Evolutionary conservation across 2,888 invertebrate genomes (phyloP).

Genomic region (Sycophila texana): DNA sequence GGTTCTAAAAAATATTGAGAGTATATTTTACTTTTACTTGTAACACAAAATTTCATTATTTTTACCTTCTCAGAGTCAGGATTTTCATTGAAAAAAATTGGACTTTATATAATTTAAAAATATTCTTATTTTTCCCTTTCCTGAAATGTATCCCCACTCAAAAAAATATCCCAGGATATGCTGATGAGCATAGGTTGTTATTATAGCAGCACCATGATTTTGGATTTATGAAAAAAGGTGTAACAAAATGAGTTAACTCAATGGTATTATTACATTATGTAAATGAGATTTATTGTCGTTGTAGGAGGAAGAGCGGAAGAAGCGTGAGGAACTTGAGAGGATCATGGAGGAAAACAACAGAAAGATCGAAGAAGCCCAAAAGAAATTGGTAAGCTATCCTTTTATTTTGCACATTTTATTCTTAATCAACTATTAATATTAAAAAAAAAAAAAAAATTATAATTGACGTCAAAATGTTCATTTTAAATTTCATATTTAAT

Average conservation of each 20-base stretch:
- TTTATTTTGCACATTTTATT: not conserved
- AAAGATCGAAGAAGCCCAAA: conserved; percentile 98
- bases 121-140: conserved; percentile 55
- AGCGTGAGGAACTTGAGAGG: conserved; percentile 95
- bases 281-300: conserved; percentile 75
- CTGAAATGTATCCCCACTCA: conserved; percentile 60
- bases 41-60: conserved; percentile 35
- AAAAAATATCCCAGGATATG: conserved; percentile 70
- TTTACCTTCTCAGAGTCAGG: conserved; percentile 40
- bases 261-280: conserved; percentile 63
- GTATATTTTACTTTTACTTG: conserved; percentile 44
- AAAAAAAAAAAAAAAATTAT: too few species aligned
- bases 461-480: not conserved
- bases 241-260: conserved; percentile 67
- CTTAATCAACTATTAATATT: not conserved
- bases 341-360: conserved; percentile 98
- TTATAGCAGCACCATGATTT: conserved; percentile 70
- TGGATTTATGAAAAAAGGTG: conserved; percentile 65
- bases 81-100: conserved; percentile 39
- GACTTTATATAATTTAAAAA: conserved; percentile 33
- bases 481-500: not conserved
- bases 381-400: conserved; percentile 88
- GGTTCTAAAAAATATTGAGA: conserved; percentile 47
- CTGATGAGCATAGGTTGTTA: conserved; percentile 66
- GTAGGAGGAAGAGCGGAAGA: conserved; percentile 98